Evolutionary conservation across 2,888 invertebrate genomes (phyloP), one percentile per base, ranked within the genome.

Genomic region (Seira musarum): DNA sequence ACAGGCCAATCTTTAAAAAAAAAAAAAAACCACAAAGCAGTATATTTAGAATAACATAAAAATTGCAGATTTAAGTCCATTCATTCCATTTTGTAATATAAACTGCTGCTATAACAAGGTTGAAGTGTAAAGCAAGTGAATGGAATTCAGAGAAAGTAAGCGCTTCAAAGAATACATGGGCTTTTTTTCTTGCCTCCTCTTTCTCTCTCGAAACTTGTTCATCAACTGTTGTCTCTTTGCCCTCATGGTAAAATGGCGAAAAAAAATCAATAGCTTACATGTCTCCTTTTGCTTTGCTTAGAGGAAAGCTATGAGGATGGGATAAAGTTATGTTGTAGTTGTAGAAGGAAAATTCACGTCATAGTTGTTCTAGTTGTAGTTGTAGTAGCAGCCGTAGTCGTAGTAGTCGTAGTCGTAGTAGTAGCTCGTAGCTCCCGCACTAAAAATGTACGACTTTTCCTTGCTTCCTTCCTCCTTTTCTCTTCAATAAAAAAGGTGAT

Each of bases 171-270:
- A 24, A n/a, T 30, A 64, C 30, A 64, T n/a, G 64, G 30, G 17
- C 64, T 30, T 64, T 60, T 60, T 60, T 30, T 30, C 30, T 30
- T 30, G 2, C 30, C 30, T 60, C 60, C 46, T 17, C 22, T 30
- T 40, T 40, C 46, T 73, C 63, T 25, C 64, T 72, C 40, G 49
- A 74, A 80, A 76, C 75, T 71, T 75, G 80, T 80, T 80, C 75
- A 71, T 80, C 80, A 80, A 80, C 80, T 75, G 80, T 80, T 80
- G 80, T 80, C 80, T 80, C 80, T 80, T 80, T 80, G 80, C 75
- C 75, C 80, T 80, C 66, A 71, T 75, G 75, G 75, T 80, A 80
- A 71, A 75, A 75, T 71, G 64, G 80, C 70, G 80, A 75, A 80
- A 80, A 49, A 77, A 80, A 80, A 80, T 80, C 80, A 80, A 80